Percentiles rank a stretch among this genome's conserved stretches.
Conservation (phyloP, 1,140 invertebrate species). For the Camponotus pennsylvanicus region DNA sequence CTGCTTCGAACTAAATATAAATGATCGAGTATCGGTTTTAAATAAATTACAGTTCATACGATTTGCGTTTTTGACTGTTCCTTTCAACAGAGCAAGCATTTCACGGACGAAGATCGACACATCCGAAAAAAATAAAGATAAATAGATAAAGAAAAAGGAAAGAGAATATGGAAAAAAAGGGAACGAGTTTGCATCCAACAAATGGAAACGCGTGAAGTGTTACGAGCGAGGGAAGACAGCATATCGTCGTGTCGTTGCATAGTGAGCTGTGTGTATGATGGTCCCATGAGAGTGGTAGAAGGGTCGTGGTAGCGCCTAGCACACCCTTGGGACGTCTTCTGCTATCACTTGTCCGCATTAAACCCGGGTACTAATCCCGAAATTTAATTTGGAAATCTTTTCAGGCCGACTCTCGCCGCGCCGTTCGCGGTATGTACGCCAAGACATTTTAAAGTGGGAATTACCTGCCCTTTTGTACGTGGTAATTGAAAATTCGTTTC, state of each 20-base stretch:
- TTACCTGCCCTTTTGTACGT: slow-evolving; percentile 82
- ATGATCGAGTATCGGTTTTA: slow-evolving; percentile 5
- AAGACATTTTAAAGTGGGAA: slow-evolving; percentile 84
- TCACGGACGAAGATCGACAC: background rate
- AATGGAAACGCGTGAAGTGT: slow-evolving; percentile 82
- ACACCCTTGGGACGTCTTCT: slow-evolving; percentile 84
- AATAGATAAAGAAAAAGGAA: background rate
- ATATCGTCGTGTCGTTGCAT: slow-evolving; percentile 76
- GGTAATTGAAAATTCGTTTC: slow-evolving; percentile 86
- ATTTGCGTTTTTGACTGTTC: background rate
- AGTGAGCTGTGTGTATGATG: slow-evolving; percentile 69
- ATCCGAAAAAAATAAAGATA: background rate
- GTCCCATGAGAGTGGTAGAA: slow-evolving; percentile 76
- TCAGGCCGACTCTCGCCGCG: slow-evolving; percentile 69
- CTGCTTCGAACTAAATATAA: background rate
- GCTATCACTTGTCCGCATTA: slow-evolving; percentile 86
- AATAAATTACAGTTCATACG: slow-evolving; percentile 23
- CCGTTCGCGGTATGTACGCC: slow-evolving; percentile 11
- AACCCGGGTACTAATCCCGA: slow-evolving; percentile 85
- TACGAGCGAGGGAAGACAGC: slow-evolving; percentile 71
- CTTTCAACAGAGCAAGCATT: slow-evolving; percentile 4
- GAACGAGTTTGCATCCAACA: slow-evolving; percentile 77
- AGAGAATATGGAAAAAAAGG: background rate
- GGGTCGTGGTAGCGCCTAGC: slow-evolving; percentile 77
- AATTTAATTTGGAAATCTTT: slow-evolving; percentile 87